Evolutionary conservation across 2,888 invertebrate species (phyloP).

Genomic region (Ennomos quercinarius): DNA sequence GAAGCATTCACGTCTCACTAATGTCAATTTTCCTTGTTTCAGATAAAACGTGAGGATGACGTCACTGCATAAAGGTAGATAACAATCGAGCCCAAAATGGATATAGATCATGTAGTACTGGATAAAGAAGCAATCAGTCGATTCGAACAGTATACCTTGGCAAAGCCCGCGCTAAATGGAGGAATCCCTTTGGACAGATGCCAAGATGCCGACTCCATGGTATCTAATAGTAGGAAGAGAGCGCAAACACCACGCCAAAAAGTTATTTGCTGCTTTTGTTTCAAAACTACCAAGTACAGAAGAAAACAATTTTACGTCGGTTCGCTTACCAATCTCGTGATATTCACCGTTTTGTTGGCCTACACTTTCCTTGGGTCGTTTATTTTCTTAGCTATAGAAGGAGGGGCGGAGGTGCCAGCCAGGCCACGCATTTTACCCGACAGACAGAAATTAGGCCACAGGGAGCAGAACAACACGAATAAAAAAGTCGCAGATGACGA

Average conservation of each 20-base stretch:
- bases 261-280: slow-evolving; percentile 83
- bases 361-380: slow-evolving; percentile 92
- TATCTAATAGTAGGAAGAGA: slow-evolving; percentile 80
- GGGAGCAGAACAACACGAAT: slow-evolving; percentile 74
- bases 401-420: slow-evolving; percentile 85
- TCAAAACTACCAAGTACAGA: slow-evolving; percentile 83
- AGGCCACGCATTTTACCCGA: slow-evolving; percentile 80
- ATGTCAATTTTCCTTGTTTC: slow-evolving; percentile 70
- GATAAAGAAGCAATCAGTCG: slow-evolving; percentile 82
- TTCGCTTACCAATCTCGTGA: slow-evolving; percentile 92
- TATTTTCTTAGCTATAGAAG: slow-evolving; percentile 94
- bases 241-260: slow-evolving; percentile 80
- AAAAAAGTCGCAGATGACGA: slow-evolving; percentile 74
- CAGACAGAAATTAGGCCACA: slow-evolving; percentile 78
- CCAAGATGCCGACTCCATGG: slow-evolving; percentile 82
- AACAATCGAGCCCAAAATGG: slow-evolving; percentile 68
- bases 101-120: slow-evolving; percentile 80
- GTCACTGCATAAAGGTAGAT: slow-evolving; percentile 61
- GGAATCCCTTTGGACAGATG: slow-evolving; percentile 83
- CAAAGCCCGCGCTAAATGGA: slow-evolving; percentile 80
- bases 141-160: slow-evolving; percentile 81
- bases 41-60: slow-evolving; percentile 66
- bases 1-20: slow-evolving; percentile 40
- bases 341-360: slow-evolving; percentile 92
- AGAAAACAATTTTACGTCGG: slow-evolving; percentile 89